Base-by-base conservation (phyloP, 2,113 vertebrate genomes). In the Calyptommatus sinebrachiatus region DNA sequence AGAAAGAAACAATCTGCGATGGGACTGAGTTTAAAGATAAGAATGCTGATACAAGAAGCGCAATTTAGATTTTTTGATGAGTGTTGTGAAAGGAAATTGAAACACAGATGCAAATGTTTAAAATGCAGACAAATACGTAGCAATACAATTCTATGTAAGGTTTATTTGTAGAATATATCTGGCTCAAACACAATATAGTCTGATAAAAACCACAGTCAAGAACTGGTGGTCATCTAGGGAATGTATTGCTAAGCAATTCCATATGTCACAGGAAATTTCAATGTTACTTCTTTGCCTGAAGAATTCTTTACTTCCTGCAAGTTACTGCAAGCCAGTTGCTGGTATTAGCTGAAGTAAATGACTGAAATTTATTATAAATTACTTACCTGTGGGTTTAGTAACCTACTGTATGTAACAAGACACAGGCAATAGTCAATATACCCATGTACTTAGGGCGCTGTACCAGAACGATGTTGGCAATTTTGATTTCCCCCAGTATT, bases 111-210 rank as follows among this genome's bases (percentile, higher is more conserved):
- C 73, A 74, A 63, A 75, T 57, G 69, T 31, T 5, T 26, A 69
- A 80, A 88, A 82, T 1, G 8, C 7, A 76, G 1, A 16, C 10
- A 9, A 66, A 10, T 26, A 2, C n/a, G 74, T 61, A 81, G 1
- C 67, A 45, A 85, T 60, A 41, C 72, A 74, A 61, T 61, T 74
- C 22, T 35, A 24, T 29, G 53, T 41, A 74, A 74, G 53, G 61
- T 61, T 35, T 21, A 74, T 41, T 57, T 61, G 53, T 74, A 31
- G 53, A 74, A 35, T 74, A 61, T 61, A 61, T 74, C 53, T 61
- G 29, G 53, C 53, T 74, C 72, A 41, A 41, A 61, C 24, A 61
- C 53, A 74, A 60, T 60, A 73, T 35, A 73, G 28, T 73, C 21
- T 31, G 28, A 35, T 29, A 73, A 28, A 41, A 73, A 61, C 72